phyloP scores from a whole-genome alignment of 1,140 invertebrate species.

The Caenorhabditis brenneri region DNA sequence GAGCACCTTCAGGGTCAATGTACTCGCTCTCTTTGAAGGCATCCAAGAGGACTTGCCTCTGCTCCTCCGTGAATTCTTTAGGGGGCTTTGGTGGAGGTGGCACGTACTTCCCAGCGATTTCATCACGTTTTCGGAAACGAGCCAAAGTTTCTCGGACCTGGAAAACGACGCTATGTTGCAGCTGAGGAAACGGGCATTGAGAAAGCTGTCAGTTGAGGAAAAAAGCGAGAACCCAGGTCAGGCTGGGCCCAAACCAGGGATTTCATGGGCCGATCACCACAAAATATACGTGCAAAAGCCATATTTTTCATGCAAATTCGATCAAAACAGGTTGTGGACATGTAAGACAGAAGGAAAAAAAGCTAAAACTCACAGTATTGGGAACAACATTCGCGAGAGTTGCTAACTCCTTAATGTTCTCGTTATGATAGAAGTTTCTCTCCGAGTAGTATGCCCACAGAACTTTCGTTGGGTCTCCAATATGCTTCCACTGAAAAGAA shows the following conservation, averaged over 20 bases:
- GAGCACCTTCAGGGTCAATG: neutral
- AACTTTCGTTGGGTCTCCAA: neutral
- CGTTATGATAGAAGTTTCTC: neutral
- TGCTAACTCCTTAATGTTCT: neutral
- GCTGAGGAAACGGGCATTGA: too few relatives aligned
- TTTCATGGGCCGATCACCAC: too few relatives aligned
- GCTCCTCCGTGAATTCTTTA: neutral
- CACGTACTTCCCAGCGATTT: neutral
- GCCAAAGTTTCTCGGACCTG: conserved; percentile 11
- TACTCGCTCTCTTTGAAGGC: neutral
- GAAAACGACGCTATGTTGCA: neutral
- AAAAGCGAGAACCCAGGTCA: too few relatives aligned
- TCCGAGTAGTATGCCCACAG: neutral
- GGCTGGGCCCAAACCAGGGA: too few relatives aligned
- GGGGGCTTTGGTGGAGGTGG: neutral
- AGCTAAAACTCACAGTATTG: neutral
- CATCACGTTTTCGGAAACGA: neutral
- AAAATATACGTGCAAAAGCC: too few relatives aligned
- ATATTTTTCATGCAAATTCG: too few relatives aligned
- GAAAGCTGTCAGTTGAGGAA: too few relatives aligned
- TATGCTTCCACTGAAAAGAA: neutral
- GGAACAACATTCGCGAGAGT: neutral
- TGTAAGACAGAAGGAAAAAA: neutral
- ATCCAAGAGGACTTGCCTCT: neutral
- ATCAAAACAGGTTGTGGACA: too few relatives aligned